Evolutionary conservation across 2,888 invertebrate genomes (phyloP).

Genomic region (Bombylius discolor): DNA sequence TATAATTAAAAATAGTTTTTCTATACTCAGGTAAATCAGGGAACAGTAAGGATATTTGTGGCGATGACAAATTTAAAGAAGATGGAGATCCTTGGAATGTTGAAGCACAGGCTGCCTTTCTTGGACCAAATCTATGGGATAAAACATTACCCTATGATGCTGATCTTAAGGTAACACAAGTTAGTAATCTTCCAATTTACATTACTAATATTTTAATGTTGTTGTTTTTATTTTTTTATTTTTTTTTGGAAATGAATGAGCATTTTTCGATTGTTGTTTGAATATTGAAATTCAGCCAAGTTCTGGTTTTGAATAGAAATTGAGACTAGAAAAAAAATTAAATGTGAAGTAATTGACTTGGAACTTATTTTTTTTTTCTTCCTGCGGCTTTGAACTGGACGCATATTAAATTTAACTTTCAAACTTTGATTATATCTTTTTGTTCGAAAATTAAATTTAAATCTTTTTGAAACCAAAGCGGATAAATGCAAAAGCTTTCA

Average conservation of each 20-base stretch:
- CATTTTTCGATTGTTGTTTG: neutral
- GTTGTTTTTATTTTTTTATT: neutral
- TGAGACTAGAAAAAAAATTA: too few relatives aligned
- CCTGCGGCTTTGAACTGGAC: too few relatives aligned
- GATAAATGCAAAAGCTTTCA: too few relatives aligned
- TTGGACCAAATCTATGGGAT: slow-evolving; percentile 93
- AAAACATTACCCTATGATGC: slow-evolving; percentile 84
- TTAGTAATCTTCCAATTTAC: slow-evolving; percentile 39
- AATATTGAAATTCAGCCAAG: neutral
- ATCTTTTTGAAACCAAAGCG: too few relatives aligned
- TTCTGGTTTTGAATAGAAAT: too few relatives aligned
- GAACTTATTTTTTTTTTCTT: too few relatives aligned
- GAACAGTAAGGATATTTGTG: slow-evolving; percentile 37
- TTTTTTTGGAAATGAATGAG: neutral
- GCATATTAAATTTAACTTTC: too few relatives aligned
- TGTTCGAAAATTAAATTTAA: too few relatives aligned
- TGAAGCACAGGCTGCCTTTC: slow-evolving; percentile 89
- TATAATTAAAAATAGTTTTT: slow-evolving; percentile 18
- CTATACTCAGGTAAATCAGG: slow-evolving; percentile 44
- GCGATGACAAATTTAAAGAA: slow-evolving; percentile 56
- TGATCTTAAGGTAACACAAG: slow-evolving; percentile 84
- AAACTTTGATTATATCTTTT: too few relatives aligned
- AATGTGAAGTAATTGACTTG: too few relatives aligned
- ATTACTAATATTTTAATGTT: slow-evolving; percentile 3
- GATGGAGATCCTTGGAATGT: slow-evolving; percentile 77